Evolutionary conservation across 2,797 vertebrate genomes (phyloP), one percentile per base, ranked within the genome.

Genomic region (Cyprinella venusta): DNA sequence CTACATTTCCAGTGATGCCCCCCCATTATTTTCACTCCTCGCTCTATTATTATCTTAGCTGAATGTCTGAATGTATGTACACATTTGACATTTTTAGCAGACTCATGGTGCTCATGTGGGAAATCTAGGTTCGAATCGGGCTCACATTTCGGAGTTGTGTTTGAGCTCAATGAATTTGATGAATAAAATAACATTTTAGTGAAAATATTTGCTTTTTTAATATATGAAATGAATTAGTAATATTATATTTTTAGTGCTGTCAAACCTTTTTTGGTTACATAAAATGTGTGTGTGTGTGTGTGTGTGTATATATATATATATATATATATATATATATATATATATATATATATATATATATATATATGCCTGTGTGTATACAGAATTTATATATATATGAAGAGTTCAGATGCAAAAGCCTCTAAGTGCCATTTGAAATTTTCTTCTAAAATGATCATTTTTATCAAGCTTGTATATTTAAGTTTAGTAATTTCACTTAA

Each of bases 11-110:
- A 71, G 69, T 50, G 4, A 33, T 45, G 42, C 42, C 42, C 12
- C 3, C 16, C 15, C 4, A 33, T 74, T 6, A 50, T 72, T 10
- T 36, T 54, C 24, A 15, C 3, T 42, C 69, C 21, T 69, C 1
- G 8, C 8, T 19, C 7, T 54, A 4, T 10, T 56, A 10, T 56
- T 56, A 90, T 91, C 87, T 86, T 89, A 61, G 84, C 48, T 90
- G 85, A 91, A 87, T 88, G 85, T 33, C 52, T 56, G 3, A 56
- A n/a, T 65, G 68, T 81, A 86, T 64, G 72, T 4, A 13, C 84
- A 83, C 9, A n/a, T n/a, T 56, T 56, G 21, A 56, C 54, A n/a
- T 59, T 59, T 59, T 59, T 10, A 59, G 56, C n/a, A 24, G 56
- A 59, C 4, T 5, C 56, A 24, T 2, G 56, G 10, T 59, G 21